These are phyloP conservation scores for Gari tellinella DNA, from an alignment of 2,888 invertebrate species.

Conservation along the genomic window DNA sequence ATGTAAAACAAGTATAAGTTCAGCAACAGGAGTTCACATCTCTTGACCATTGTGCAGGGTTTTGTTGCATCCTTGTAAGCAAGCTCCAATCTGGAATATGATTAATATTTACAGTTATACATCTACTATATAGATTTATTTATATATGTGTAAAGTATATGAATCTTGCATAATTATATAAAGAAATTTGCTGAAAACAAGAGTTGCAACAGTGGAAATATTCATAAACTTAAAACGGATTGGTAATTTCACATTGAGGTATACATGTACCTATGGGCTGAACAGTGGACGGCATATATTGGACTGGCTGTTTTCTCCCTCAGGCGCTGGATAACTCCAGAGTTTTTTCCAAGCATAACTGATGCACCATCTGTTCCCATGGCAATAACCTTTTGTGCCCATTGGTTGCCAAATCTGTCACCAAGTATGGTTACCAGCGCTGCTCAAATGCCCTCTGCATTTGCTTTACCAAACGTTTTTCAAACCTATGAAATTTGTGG, in stretches of 20 bases:
- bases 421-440: background rate
- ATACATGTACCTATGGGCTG: constrained; percentile 30
- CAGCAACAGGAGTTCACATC: constrained; percentile 25
- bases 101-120: too few relatives aligned
- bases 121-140: too few relatives aligned
- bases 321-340: constrained; percentile 10
- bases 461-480: constrained; percentile 18
- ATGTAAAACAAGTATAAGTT: constrained; percentile 47
- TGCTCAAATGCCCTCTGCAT: constrained; percentile 1
- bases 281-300: constrained; percentile 23
- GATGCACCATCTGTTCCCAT: constrained; percentile 27
- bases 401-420: constrained; percentile 9
- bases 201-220: background rate
- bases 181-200: too few relatives aligned
- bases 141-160: too few relatives aligned
- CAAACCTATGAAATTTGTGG: constrained; percentile 23
- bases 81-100: constrained; percentile 16
- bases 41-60: background rate
- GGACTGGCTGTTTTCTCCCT: background rate
- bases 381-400: constrained; percentile 13
- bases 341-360: constrained; percentile 14
- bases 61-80: constrained; percentile 37
- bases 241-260: too few relatives aligned
- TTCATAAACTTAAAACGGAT: background rate
- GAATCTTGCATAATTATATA: too few relatives aligned